Evolutionary conservation across 2,113 vertebrate species (phyloP).

Genomic region (Lamprotornis superbus): DNA sequence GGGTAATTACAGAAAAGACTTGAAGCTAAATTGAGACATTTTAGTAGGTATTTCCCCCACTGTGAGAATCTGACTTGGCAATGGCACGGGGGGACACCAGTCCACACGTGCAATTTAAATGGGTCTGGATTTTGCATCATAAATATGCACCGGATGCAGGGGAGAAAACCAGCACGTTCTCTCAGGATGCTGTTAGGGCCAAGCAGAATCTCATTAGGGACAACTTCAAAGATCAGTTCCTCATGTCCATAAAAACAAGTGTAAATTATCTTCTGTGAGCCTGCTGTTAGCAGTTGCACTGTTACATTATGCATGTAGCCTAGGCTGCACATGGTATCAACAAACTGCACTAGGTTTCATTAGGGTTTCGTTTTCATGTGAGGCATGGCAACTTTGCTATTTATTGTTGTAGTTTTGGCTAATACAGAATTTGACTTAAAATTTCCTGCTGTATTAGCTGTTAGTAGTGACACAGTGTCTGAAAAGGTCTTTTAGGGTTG

Average conservation of each 20-base stretch:
- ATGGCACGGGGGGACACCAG: constrained; percentile 3
- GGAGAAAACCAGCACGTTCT: constrained; percentile 71
- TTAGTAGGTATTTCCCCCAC: background rate
- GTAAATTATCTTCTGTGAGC: constrained; percentile 83
- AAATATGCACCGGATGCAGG: constrained; percentile 73
- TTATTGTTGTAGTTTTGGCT: constrained; percentile 61
- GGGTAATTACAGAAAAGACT: background rate
- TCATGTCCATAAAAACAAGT: constrained; percentile 82
- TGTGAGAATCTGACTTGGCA: background rate
- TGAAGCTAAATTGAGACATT: background rate
- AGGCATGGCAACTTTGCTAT: constrained; percentile 59
- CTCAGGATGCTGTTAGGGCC: constrained; percentile 80
- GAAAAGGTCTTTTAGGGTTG: constrained; percentile 31
- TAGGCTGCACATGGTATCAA: constrained; percentile 53
- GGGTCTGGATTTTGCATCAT: constrained; percentile 64
- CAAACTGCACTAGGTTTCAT: constrained; percentile 21
- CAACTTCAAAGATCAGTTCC: constrained; percentile 82
- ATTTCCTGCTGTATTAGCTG: constrained; percentile 35
- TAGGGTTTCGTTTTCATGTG: constrained; percentile 60
- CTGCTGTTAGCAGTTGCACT: constrained; percentile 78
- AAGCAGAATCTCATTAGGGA: constrained; percentile 82
- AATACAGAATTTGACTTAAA: constrained; percentile 55
- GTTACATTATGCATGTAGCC: constrained; percentile 81
- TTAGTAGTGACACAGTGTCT: constrained; percentile 21
- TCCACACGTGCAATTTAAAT: constrained; percentile 65